Percentiles rank a stretch among this genome's conserved stretches.
phyloP scores from a whole-genome alignment of 2,888 invertebrate genomes.

The Molorchus minor region DNA sequence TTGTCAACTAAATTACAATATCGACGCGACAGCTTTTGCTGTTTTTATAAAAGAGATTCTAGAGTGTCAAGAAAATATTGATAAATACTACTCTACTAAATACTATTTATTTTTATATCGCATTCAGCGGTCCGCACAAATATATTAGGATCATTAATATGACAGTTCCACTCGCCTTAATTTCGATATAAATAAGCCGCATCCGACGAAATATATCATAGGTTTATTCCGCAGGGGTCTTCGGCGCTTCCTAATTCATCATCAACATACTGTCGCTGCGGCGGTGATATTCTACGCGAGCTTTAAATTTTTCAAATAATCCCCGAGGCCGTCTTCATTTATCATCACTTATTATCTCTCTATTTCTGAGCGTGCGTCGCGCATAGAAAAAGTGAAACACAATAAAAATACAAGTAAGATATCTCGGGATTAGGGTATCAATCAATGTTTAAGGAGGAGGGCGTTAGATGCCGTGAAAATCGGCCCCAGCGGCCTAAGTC shows the following conservation, averaged over 20 bases:
- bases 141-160: no score
- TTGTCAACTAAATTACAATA: not conserved
- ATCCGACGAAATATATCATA: no score
- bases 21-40: constrained; percentile 3
- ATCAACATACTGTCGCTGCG: not conserved
- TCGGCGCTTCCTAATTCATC: no score
- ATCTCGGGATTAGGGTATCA: constrained; percentile 36
- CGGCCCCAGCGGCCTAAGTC: no score
- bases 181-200: no score
- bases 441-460: constrained; percentile 33
- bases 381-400: constrained; percentile 13
- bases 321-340: constrained; percentile 4
- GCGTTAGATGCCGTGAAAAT: constrained; percentile 35
- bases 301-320: constrained; percentile 13
- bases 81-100: no score
- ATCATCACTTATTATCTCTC: constrained; percentile 19
- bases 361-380: not conserved
- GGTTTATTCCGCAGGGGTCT: no score
- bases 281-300: not conserved
- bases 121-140: no score
- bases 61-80: no score
- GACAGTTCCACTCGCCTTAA: no score
- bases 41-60: no score
- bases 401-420: constrained; percentile 24
- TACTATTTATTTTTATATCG: no score